These are phyloP conservation scores for Notothenia rossii DNA, from an alignment of 2,113 vertebrate species.

Conservation along the genomic window DNA sequence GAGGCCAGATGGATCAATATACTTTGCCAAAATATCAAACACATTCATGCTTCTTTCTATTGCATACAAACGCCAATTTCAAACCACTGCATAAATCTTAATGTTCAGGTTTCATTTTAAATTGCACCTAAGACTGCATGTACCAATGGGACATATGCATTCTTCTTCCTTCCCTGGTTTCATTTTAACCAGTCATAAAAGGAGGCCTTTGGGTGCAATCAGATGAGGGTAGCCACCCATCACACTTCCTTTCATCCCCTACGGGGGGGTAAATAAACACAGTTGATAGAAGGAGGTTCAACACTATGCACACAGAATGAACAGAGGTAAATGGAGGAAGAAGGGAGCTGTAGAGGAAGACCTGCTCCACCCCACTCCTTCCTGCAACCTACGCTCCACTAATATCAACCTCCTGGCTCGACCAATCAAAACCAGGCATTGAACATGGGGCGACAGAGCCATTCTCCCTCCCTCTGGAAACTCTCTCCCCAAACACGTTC, in stretches of 20 bases:
- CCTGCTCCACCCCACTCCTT: no score
- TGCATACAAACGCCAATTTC: neutral
- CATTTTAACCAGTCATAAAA: neutral
- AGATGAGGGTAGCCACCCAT: neutral
- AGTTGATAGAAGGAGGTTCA: neutral
- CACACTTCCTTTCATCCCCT: no score
- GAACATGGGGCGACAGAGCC: no score
- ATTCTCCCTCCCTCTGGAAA: no score
- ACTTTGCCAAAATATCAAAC: neutral
- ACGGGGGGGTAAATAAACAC: neutral
- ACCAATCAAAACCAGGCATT: no score
- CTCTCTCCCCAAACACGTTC: no score
- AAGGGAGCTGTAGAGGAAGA: neutral
- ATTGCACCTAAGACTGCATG: neutral
- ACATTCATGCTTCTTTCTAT: neutral
- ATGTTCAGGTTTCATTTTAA: neutral
- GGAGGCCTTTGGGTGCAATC: neutral
- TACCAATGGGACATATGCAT: neutral
- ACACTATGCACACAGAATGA: neutral
- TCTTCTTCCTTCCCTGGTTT: neutral
- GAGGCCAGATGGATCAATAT: conserved; percentile 3
- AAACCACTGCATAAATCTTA: neutral
- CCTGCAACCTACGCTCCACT: no score
- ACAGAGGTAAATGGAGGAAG: neutral
- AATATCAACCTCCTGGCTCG: no score